Evolutionary conservation across 2,113 vertebrate genomes (phyloP).

Genomic region (Atrichornis clamosus): DNA sequence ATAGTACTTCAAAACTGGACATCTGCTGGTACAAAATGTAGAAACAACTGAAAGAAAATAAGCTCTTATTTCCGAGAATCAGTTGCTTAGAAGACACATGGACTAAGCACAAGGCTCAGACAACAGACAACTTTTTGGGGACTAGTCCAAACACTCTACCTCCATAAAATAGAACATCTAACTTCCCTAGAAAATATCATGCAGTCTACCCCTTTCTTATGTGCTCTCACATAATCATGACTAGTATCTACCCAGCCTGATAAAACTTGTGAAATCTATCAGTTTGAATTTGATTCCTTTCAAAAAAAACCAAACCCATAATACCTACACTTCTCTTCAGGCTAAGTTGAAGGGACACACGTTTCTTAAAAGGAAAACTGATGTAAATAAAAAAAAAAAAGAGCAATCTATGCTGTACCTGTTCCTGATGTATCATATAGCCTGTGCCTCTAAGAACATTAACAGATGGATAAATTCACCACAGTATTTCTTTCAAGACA

Average conservation of each 20-base stretch:
- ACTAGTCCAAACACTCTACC: neutral
- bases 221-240: neutral
- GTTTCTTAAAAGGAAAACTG: neutral
- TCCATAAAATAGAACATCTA: neutral
- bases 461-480: neutral
- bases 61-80: neutral
- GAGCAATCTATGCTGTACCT: neutral
- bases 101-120: neutral
- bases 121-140: neutral
- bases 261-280: neutral
- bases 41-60: neutral
- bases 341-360: neutral
- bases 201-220: neutral
- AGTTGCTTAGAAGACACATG: neutral
- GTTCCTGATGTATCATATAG: neutral
- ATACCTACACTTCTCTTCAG: neutral
- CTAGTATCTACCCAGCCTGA: neutral
- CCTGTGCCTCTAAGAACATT: neutral
- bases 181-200: neutral
- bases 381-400: neutral
- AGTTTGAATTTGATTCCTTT: neutral
- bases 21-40: neutral
- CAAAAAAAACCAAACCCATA: fast-evolving
- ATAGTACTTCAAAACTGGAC: constrained; percentile 1
- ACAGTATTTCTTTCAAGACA: neutral